Evolutionary conservation across 2,888 invertebrate genomes (phyloP).

Genomic region (Teleiodes luculella): DNA sequence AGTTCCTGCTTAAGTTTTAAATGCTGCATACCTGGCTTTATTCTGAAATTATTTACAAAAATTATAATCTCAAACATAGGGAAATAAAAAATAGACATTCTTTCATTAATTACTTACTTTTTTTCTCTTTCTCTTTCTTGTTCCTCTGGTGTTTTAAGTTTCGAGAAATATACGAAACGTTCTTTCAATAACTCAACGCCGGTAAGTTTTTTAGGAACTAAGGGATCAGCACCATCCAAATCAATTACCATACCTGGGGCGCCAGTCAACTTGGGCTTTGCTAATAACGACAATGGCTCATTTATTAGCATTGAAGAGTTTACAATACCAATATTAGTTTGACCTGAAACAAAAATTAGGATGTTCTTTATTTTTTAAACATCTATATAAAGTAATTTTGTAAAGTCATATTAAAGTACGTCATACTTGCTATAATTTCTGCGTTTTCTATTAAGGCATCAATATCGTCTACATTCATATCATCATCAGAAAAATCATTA

Average conservation of each 20-base stretch:
- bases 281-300: conserved; percentile 31
- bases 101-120: conserved; percentile 55
- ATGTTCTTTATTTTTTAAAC: too few relatives aligned
- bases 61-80: too few relatives aligned
- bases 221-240: conserved; percentile 43
- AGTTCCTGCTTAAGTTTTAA: conserved; percentile 84
- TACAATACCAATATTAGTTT: conserved; percentile 19
- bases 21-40: conserved; percentile 84
- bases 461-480: conserved; percentile 58
- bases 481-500: conserved; percentile 56
- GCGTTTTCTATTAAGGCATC: conserved; percentile 60
- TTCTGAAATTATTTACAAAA: too few relatives aligned
- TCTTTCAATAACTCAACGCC: conserved; percentile 84
- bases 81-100: not conserved
- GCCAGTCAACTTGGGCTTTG: conserved; percentile 71
- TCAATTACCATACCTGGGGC: conserved; percentile 71
- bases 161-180: conserved; percentile 83
- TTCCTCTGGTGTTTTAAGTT: conserved; percentile 72
- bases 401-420: conserved; percentile 14
- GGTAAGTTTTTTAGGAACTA: conserved; percentile 54
- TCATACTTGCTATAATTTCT: conserved; percentile 47
- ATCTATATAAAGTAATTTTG: too few relatives aligned
- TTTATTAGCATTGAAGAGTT: conserved; percentile 39
- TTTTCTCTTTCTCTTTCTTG: conserved; percentile 75
- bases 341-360: conserved; percentile 28